Evolutionary conservation across 1,140 invertebrate genomes (phyloP).

Genomic region (Hylaeus anthracinus): DNA sequence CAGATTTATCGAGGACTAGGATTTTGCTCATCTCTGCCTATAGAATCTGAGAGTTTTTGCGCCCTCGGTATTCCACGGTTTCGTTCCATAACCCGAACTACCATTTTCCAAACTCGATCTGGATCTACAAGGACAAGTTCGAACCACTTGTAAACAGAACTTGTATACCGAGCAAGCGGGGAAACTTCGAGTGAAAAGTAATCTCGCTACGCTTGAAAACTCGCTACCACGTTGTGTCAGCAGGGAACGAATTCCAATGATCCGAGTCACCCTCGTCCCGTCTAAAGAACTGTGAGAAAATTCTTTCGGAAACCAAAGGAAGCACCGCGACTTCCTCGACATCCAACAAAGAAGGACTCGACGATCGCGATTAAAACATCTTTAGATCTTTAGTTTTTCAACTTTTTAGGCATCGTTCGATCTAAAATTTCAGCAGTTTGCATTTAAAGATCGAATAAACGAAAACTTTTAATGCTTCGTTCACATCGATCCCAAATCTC

Average conservation of each 20-base stretch:
- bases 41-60: background rate
- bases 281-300: constrained; percentile 36
- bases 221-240: constrained; percentile 29
- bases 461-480: background rate
- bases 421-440: background rate
- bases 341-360: background rate
- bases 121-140: constrained; percentile 20
- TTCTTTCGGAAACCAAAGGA: constrained; percentile 2
- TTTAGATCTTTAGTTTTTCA: too few species aligned
- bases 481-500: too few species aligned
- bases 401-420: too few species aligned
- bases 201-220: constrained; percentile 12
- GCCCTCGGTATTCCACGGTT: background rate
- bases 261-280: constrained; percentile 37
- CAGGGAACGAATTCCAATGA: constrained; percentile 41
- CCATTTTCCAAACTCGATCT: constrained; percentile 37
- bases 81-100: constrained; percentile 9
- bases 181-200: background rate
- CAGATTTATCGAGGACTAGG: too few species aligned
- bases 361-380: too few species aligned
- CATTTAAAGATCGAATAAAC: background rate
- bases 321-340: constrained; percentile 27
- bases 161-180: background rate
- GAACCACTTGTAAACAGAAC: background rate
- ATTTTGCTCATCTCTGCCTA: too few species aligned